These are phyloP conservation scores for Tachina lurida DNA, from an alignment of 2,888 invertebrate genomes.

Conservation along the genomic window DNA sequence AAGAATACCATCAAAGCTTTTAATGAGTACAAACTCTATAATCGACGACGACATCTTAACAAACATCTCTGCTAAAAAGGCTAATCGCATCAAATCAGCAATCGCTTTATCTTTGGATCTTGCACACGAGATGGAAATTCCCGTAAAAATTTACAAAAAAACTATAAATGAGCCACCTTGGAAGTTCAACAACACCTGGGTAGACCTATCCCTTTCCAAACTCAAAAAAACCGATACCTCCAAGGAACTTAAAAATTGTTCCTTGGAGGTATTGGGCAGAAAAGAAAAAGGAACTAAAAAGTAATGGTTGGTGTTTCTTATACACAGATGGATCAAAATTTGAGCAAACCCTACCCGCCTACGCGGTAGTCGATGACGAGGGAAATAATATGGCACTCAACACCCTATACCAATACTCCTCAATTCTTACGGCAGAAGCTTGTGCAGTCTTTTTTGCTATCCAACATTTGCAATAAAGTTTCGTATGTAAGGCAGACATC, in stretches of 20 bases:
- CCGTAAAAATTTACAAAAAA: not conserved
- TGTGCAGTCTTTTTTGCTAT: not conserved
- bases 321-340: constrained; percentile 32
- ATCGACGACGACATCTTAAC: not conserved
- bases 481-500: too few species aligned
- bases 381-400: not conserved
- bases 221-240: constrained; percentile 3
- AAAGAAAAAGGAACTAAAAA: not conserved
- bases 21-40: not conserved
- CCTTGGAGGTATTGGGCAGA: not conserved
- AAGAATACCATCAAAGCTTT: not conserved
- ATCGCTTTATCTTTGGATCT: not conserved
- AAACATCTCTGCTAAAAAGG: not conserved
- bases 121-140: not conserved
- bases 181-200: not conserved
- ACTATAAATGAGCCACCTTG: not conserved
- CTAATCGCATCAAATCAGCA: not conserved
- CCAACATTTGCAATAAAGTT: too few species aligned
- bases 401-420: constrained; percentile 1
- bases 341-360: not conserved
- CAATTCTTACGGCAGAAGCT: constrained; percentile 13
- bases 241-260: constrained; percentile 18
- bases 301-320: not conserved
- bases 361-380: constrained; percentile 18
- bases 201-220: not conserved